These are phyloP conservation scores for Unio delphinus DNA, from an alignment of 2,888 invertebrate species.

Conservation along the genomic window DNA sequence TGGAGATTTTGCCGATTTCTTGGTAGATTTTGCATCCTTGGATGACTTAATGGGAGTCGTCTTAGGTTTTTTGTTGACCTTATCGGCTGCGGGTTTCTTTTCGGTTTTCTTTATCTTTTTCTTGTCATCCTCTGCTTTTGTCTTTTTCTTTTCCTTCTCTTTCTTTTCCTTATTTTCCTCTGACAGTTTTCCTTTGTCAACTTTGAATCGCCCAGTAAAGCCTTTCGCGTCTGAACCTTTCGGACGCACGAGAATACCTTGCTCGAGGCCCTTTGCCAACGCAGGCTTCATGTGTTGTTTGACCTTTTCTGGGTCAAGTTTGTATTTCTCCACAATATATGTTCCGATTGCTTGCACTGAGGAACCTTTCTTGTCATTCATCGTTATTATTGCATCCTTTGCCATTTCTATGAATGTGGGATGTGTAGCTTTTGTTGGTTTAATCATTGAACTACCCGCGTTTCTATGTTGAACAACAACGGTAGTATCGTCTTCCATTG, in stretches of 20 bases:
- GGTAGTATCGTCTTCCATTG: too few species aligned
- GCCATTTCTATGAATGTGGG: conserved; percentile 45
- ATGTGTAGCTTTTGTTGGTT: conserved; percentile 25
- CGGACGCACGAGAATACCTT: conserved; percentile 38
- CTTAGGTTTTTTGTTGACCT: neutral
- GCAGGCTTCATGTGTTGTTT: conserved; percentile 40
- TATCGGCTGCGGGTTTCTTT: conserved; percentile 1
- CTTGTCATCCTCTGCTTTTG: conserved; percentile 17
- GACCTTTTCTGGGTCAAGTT: conserved; percentile 31
- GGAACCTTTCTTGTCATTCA: conserved; percentile 44
- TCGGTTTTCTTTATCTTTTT: conserved; percentile 20
- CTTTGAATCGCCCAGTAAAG: conserved; percentile 37
- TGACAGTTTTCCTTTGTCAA: conserved; percentile 25
- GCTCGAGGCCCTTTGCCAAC: conserved; percentile 42
- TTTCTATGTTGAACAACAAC: neutral
- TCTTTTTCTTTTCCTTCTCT: conserved; percentile 24
- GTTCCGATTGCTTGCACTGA: conserved; percentile 45
- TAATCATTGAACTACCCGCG: conserved; percentile 12
- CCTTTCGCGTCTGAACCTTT: conserved; percentile 40
- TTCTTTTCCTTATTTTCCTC: conserved; percentile 22
- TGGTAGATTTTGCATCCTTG: conserved; percentile 6
- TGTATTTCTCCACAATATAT: conserved; percentile 49
- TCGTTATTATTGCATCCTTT: conserved; percentile 33
- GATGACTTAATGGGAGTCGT: conserved; percentile 1
- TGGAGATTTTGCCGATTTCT: conserved; percentile 23